Conservation (phyloP, 2,113 vertebrate genomes). For the Halichoeres trimaculatus region DNA sequence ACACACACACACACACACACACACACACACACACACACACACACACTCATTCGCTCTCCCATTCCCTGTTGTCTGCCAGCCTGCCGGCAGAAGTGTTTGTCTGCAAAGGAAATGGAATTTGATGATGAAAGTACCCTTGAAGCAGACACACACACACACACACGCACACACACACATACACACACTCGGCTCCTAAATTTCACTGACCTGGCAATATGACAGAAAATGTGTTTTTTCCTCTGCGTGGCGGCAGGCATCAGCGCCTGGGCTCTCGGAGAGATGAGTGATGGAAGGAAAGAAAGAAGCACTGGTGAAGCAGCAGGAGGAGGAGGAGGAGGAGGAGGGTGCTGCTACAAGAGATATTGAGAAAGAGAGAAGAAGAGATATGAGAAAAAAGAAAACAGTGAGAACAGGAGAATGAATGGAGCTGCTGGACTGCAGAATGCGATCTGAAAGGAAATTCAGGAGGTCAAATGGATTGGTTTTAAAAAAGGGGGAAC, state of each 20-base stretch:
- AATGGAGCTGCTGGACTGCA: slow-evolving; percentile 26
- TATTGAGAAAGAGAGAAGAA: slow-evolving; percentile 29
- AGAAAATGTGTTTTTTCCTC: slow-evolving; percentile 73
- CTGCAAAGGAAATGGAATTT: slow-evolving; percentile 81
- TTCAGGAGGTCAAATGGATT: slow-evolving; percentile 39
- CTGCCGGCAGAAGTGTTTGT: slow-evolving; percentile 75
- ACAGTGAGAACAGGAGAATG: slow-evolving; percentile 11
- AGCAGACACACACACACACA: slow-evolving; percentile 38
- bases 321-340: too few relatives aligned
- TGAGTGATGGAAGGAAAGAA: slow-evolving; percentile 65
- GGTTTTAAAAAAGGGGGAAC: slow-evolving; percentile 33
- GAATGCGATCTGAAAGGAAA: slow-evolving; percentile 16
- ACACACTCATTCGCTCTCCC: slow-evolving; percentile 43
- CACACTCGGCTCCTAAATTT: slow-evolving; percentile 73
- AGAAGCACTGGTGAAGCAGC: slow-evolving; percentile 43
- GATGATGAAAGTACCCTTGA: slow-evolving; percentile 82
- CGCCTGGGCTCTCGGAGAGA: slow-evolving; percentile 57
- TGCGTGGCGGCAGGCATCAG: slow-evolving; percentile 56
- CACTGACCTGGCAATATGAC: slow-evolving; percentile 79
- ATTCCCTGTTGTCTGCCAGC: slow-evolving; percentile 69
- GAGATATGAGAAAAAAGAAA: slow-evolving; percentile 14
- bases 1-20: slow-evolving; percentile 32
- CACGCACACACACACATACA: slow-evolving; percentile 19
- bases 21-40: slow-evolving; percentile 6
- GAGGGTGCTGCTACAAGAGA: slow-evolving; percentile 43